Percentiles rank a stretch among this genome's conserved stretches.
These are phyloP conservation scores for Neuroterus valhalla DNA, from an alignment of 1,140 invertebrate species.

Conservation along the genomic window DNA sequence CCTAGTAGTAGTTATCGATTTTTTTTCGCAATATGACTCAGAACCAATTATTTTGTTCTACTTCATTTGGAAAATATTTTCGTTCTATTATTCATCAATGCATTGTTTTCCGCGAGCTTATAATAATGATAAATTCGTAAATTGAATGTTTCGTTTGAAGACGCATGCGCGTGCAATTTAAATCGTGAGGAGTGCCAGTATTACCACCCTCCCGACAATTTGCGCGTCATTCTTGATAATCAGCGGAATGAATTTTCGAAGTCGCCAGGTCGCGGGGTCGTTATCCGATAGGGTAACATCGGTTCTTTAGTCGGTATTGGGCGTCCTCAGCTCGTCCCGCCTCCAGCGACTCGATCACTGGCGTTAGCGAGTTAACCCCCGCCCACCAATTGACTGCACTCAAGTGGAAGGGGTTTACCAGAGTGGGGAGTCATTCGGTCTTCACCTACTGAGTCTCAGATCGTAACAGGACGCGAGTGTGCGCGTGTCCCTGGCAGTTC, in stretches of 20 bases:
- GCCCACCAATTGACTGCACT: slow-evolving; percentile 36
- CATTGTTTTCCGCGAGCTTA: too few species aligned
- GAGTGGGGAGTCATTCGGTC: slow-evolving; percentile 45
- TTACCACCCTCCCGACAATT: neutral
- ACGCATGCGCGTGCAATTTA: too few species aligned
- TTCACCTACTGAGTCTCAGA: slow-evolving; percentile 53
- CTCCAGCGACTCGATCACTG: slow-evolving; percentile 27
- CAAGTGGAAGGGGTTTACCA: slow-evolving; percentile 33
- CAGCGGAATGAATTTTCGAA: slow-evolving; percentile 24
- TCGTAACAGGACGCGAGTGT: slow-evolving; percentile 62
- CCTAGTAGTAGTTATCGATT: too few species aligned
- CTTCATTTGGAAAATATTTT: too few species aligned
- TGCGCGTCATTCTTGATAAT: slow-evolving; percentile 1
- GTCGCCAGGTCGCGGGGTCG: slow-evolving; percentile 36
- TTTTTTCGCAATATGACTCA: too few species aligned
- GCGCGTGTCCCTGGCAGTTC: slow-evolving; percentile 48
- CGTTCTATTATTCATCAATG: too few species aligned
- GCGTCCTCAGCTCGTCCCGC: slow-evolving; percentile 46
- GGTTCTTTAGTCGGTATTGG: slow-evolving; percentile 28
- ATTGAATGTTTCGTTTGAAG: too few species aligned
- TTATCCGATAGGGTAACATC: slow-evolving; percentile 41
- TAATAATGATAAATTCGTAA: too few species aligned
- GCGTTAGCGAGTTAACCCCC: slow-evolving; percentile 30
- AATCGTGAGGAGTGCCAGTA: too few species aligned
- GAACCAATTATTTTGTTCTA: too few species aligned